A percentile compares a stretch with the other conserved stretches of the same genome.
These are phyloP conservation scores for Holacanthus passer DNA, from an alignment of 2,113 vertebrate species.

Conservation along the genomic window DNA sequence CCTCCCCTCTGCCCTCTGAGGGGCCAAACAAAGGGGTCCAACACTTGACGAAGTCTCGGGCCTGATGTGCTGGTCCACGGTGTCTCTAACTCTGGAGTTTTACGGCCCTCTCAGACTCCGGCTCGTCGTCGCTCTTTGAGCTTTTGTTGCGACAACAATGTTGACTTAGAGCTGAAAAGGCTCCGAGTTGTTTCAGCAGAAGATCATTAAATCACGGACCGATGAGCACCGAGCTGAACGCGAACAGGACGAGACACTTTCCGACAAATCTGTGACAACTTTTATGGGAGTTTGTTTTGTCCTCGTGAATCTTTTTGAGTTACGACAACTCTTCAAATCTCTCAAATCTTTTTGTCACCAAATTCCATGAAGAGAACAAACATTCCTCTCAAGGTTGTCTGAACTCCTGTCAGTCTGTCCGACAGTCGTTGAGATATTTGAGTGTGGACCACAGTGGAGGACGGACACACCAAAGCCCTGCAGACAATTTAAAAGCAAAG, in stretches of 20 bases:
- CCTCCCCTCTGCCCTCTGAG: not conserved
- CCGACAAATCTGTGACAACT: too few species aligned
- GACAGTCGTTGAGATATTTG: not conserved
- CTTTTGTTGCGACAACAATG: conserved; percentile 30
- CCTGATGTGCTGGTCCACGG: not conserved
- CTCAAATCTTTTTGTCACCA: too few species aligned
- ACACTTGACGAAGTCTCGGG: conserved; percentile 23
- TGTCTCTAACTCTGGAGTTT: not conserved
- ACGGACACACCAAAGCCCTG: too few species aligned
- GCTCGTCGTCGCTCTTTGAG: conserved; percentile 1
- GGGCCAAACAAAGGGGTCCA: conserved; percentile 8
- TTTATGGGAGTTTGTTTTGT: too few species aligned
- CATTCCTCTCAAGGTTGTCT: too few species aligned
- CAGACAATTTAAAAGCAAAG: not conserved
- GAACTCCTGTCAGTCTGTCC: too few species aligned
- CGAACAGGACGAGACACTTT: too few species aligned
- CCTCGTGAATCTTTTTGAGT: too few species aligned
- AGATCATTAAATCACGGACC: not conserved
- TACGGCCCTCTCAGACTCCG: conserved; percentile 24
- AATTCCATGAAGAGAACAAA: too few species aligned
- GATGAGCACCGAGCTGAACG: not conserved
- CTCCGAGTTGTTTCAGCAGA: conserved; percentile 1
- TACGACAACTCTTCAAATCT: too few species aligned
- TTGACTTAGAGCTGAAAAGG: conserved; percentile 31
- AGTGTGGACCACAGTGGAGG: not conserved